Conservation (phyloP, 2,888 invertebrate species). For the Zaprionus lineosus region DNA sequence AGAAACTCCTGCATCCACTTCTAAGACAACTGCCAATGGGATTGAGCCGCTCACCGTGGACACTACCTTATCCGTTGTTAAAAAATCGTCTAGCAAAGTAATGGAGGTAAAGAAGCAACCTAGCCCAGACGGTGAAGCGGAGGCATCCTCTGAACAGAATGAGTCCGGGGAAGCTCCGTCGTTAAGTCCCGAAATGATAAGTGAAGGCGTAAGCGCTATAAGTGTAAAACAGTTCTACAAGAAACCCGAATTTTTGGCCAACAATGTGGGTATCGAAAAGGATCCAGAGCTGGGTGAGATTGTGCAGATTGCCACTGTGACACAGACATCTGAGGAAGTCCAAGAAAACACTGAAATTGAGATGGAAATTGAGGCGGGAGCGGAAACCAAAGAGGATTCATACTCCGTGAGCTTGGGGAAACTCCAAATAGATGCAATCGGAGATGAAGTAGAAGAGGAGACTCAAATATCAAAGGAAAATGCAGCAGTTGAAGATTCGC, state of each 20-base stretch:
- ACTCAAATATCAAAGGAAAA: neutral
- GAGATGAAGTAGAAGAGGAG: conserved; percentile 16
- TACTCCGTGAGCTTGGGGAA: conserved; percentile 55
- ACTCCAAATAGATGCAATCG: conserved; percentile 70
- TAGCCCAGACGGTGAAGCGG: too few relatives aligned
- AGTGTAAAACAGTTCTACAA: conserved; percentile 83
- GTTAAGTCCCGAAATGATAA: conserved; percentile 81
- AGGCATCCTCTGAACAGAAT: conserved; percentile 1
- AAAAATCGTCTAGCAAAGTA: neutral
- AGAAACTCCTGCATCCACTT: conserved; percentile 8
- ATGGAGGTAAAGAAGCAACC: neutral
- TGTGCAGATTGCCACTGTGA: conserved; percentile 78
- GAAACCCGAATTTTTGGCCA: conserved; percentile 82
- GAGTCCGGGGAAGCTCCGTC: conserved; percentile 77
- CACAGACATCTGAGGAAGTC: conserved; percentile 11
- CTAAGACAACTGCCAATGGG: conserved; percentile 43
- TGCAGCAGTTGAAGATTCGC: neutral
- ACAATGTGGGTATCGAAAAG: conserved; percentile 83
- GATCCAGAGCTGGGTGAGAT: conserved; percentile 83
- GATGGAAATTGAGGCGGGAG: neutral
- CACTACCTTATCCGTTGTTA: conserved; percentile 30
- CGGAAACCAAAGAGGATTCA: conserved; percentile 19
- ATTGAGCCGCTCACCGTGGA: conserved; percentile 66
- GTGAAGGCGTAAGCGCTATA: conserved; percentile 82
- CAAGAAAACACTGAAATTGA: neutral